phyloP scores from a whole-genome alignment of 1,140 invertebrate species.

The Bombus superbus region DNA sequence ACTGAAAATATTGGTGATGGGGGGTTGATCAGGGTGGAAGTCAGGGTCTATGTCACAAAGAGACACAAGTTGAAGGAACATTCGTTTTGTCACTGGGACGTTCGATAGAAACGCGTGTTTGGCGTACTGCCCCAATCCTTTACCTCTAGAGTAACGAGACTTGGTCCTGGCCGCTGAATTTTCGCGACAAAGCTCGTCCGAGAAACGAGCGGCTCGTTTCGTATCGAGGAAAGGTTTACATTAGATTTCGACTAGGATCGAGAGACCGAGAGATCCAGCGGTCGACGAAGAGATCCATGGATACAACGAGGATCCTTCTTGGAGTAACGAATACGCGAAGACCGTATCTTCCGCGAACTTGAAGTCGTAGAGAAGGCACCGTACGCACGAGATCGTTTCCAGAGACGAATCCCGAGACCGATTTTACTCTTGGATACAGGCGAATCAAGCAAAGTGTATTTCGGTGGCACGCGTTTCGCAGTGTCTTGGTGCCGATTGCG shows the following conservation, averaged over 20 bases:
- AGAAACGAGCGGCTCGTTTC: neutral
- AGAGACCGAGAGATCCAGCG: conserved; percentile 8
- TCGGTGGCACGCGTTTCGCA: neutral
- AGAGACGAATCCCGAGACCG: neutral
- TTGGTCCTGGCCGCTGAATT: neutral
- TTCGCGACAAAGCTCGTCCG: neutral
- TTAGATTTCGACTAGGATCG: conserved; percentile 60
- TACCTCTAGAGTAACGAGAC: neutral
- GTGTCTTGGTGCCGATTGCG: neutral
- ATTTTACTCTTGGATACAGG: neutral
- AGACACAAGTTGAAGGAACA: conserved; percentile 52
- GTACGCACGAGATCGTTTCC: neutral
- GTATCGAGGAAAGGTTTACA: conserved; percentile 61
- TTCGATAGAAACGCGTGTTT: neutral
- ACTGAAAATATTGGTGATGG: conserved; percentile 76
- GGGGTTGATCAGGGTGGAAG: conserved; percentile 64
- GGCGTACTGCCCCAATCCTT: conserved; percentile 16
- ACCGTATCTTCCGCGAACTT: neutral
- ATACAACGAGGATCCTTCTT: neutral
- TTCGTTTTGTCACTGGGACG: neutral
- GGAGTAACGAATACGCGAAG: neutral
- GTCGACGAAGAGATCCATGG: conserved; percentile 12
- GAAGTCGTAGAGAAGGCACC: neutral
- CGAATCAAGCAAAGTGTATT: conserved; percentile 6
- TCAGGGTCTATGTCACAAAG: conserved; percentile 66